Evolutionary conservation across 1,140 invertebrate genomes (phyloP).

Genomic region (Metopolophium dirhodum): DNA sequence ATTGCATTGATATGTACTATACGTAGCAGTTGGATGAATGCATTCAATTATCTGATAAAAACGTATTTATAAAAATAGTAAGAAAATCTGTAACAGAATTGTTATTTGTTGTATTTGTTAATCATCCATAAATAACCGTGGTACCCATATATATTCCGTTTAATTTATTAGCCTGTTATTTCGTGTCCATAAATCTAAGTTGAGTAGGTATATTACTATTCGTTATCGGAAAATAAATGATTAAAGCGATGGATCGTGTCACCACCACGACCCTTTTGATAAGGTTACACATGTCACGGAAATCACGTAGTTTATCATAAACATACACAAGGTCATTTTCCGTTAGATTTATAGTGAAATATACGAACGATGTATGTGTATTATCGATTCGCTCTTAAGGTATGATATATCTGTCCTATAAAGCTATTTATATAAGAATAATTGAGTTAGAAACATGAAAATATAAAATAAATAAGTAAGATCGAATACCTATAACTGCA

Average conservation of each 20-base stretch:
- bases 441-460: not conserved
- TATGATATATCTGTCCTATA: not conserved
- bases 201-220: not conserved
- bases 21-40: not conserved
- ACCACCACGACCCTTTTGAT: slow-evolving; percentile 26
- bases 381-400: not conserved
- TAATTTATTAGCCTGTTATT: not conserved
- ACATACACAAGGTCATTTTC: not conserved
- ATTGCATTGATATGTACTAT: not conserved
- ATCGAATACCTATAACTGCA: not conserved
- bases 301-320: slow-evolving; percentile 43
- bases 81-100: not conserved
- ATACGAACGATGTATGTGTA: too few species aligned
- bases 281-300: slow-evolving; percentile 15
- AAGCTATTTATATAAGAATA: not conserved
- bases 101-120: not conserved
- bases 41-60: not conserved
- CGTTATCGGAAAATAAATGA: not conserved
- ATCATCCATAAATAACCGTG: not conserved
- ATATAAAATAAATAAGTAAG: not conserved
- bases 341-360: not conserved
- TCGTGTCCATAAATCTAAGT: slow-evolving; percentile 24
- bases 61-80: not conserved
- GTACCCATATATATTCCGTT: not conserved
- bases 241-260: slow-evolving; percentile 24